A percentile compares a stretch with the other conserved stretches of the same genome.
phyloP scores from a whole-genome alignment of 2,797 vertebrate species.

The Xiphorhynchus erythropygius region DNA sequence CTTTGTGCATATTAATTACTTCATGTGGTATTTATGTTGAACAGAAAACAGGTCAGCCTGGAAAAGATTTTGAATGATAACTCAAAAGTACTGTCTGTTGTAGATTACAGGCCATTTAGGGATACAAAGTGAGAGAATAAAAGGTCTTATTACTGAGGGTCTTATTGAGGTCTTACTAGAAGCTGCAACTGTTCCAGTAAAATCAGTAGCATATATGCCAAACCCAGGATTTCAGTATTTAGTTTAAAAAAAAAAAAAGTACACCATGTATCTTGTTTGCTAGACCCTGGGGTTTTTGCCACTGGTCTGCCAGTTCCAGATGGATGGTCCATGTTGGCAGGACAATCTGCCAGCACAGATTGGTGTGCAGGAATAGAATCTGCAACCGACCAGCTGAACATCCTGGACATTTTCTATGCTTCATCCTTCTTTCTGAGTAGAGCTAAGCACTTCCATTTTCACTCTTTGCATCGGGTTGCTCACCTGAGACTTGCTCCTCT shows the following conservation, averaged over 20 bases:
- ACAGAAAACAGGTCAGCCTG: not conserved
- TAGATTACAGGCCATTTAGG: not conserved
- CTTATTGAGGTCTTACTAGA: not conserved
- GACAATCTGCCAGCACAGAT: not conserved
- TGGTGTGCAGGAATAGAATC: not conserved
- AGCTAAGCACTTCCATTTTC: not conserved
- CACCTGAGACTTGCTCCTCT: not conserved
- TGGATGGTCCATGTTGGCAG: not conserved
- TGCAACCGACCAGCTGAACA: not conserved
- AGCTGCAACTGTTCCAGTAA: not conserved
- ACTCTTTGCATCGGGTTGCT: not conserved
- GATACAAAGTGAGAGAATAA: not conserved
- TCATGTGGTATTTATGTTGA: not conserved
- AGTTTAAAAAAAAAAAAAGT: not conserved
- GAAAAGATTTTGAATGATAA: not conserved
- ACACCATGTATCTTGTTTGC: not conserved
- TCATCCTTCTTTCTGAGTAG: not conserved
- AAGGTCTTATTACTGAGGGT: not conserved
- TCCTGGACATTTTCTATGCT: not conserved
- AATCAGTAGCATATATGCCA: not conserved
- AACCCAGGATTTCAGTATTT: not conserved
- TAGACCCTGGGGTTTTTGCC: not conserved
- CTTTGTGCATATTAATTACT: not conserved
- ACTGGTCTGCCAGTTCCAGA: not conserved
- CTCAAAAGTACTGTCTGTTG: not conserved